A percentile compares a stretch with the other conserved stretches of the same genome.
Evolutionary conservation across 2,797 vertebrate genomes (phyloP).

Genomic region (Cheirogaleus major): DNA sequence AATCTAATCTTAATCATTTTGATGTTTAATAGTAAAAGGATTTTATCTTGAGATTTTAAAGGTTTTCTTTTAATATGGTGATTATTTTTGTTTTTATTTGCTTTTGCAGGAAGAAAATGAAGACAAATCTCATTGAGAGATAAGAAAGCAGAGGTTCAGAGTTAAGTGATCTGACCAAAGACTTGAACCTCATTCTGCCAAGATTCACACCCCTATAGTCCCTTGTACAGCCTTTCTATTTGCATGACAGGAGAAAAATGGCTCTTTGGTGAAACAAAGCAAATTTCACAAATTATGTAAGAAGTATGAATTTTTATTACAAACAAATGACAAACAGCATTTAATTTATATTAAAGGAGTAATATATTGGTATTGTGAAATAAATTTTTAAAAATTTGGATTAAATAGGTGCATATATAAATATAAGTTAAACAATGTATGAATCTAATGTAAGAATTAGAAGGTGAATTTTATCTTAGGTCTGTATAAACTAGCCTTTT

Average conservation of each 20-base stretch:
- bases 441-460: neutral
- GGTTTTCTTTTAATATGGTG: neutral
- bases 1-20: neutral
- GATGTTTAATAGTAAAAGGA: neutral
- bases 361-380: neutral
- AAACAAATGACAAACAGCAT: neutral
- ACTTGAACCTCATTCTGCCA: neutral
- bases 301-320: neutral
- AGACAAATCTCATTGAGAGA: neutral
- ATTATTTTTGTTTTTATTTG: neutral
- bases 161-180: neutral
- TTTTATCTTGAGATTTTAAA: conserved; percentile 11
- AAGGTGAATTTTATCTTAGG: neutral
- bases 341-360: neutral
- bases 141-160: neutral
- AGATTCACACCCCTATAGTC: neutral
- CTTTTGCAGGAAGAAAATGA: neutral
- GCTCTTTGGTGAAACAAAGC: neutral
- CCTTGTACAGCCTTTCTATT: neutral
- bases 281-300: neutral
- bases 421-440: neutral
- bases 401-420: neutral
- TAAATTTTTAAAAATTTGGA: neutral
- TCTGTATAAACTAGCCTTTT: neutral
- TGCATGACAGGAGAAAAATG: neutral